phyloP scores from a whole-genome alignment of 2,113 vertebrate species.

The Tursiops truncatus region DNA sequence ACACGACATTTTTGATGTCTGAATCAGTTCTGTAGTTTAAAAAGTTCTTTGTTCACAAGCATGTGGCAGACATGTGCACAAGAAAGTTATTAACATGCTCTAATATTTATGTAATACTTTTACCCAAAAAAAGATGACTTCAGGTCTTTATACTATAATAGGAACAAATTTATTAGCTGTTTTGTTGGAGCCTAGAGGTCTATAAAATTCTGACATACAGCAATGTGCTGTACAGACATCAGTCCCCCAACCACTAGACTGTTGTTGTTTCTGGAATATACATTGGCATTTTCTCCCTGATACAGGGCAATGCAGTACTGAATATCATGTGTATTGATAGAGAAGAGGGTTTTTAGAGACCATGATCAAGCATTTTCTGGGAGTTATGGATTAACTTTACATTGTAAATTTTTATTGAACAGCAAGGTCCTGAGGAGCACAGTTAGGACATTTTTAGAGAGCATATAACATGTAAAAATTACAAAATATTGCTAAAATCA shows the following conservation, averaged over 20 bases:
- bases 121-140: constrained; percentile 9
- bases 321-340: background rate
- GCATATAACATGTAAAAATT: background rate
- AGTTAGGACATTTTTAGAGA: background rate
- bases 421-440: background rate
- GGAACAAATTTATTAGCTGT: constrained; percentile 40
- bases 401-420: background rate
- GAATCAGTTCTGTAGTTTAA: background rate
- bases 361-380: background rate
- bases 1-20: background rate
- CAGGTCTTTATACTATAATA: constrained; percentile 1
- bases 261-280: constrained; percentile 29
- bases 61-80: constrained; percentile 8
- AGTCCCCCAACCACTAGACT: background rate
- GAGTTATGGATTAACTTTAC: background rate
- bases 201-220: constrained; percentile 38
- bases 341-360: background rate
- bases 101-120: constrained; percentile 41
- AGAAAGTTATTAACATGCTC: constrained; percentile 33
- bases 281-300: background rate
- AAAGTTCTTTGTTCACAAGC: background rate
- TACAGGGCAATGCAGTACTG: background rate
- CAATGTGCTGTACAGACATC: background rate
- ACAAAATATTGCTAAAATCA: background rate
- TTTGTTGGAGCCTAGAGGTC: constrained; percentile 7